Percentiles rank a stretch among this genome's conserved stretches.
phyloP scores from a whole-genome alignment of 2,797 vertebrate genomes.

The Bucorvus abyssinicus region DNA sequence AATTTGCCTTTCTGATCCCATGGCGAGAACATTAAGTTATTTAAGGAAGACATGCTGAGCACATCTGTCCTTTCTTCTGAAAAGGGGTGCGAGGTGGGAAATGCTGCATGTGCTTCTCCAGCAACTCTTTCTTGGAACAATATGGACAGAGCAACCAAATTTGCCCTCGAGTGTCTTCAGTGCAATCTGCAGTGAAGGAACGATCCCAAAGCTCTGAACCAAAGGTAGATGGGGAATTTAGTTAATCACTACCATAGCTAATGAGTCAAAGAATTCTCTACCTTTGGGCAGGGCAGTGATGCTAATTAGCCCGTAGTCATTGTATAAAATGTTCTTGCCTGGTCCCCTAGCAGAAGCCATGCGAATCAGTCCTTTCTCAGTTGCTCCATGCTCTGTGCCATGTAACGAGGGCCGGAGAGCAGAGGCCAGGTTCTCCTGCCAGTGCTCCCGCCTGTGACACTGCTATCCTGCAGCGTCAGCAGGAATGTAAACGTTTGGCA shows the following conservation, averaged over 20 bases:
- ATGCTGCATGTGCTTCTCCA: not conserved
- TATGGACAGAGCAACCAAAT: not conserved
- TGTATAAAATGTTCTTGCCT: not conserved
- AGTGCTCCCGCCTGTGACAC: not conserved
- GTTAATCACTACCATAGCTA: not conserved
- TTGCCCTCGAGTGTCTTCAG: not conserved
- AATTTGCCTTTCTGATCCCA: not conserved
- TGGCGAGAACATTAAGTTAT: not conserved
- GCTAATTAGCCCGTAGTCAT: not conserved
- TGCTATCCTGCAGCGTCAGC: not conserved
- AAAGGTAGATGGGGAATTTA: not conserved
- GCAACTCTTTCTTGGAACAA: not conserved
- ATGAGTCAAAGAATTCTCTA: not conserved
- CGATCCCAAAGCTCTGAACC: not conserved
- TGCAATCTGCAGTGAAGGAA: not conserved
- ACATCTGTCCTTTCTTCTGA: not conserved
- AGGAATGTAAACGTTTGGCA: constrained; percentile 39
- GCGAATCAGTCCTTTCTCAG: not conserved
- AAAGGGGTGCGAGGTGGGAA: not conserved
- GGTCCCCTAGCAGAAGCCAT: not conserved
- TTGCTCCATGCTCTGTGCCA: not conserved
- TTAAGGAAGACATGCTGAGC: not conserved
- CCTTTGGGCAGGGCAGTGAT: not conserved
- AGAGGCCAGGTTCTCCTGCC: not conserved
- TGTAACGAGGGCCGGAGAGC: not conserved